phyloP scores from a whole-genome alignment of 2,113 vertebrate genomes.

The Formicarius rufipectus region DNA sequence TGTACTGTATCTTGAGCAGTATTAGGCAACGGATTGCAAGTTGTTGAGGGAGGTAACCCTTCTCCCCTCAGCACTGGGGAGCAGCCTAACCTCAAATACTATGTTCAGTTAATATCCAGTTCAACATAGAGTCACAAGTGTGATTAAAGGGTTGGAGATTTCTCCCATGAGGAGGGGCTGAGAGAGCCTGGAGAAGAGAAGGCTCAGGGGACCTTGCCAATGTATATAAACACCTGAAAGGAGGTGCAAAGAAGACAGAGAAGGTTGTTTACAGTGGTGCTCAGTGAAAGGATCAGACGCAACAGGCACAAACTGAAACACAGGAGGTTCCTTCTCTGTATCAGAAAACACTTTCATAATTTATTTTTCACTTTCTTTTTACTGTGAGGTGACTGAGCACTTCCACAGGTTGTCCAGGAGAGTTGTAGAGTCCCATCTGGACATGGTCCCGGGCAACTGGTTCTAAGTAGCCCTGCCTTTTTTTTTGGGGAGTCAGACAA shows the following conservation, averaged over 20 bases:
- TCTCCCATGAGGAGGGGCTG: neutral
- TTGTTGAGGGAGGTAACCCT: neutral
- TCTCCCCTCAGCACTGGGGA: neutral
- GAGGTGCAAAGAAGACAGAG: neutral
- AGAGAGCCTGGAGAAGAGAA: neutral
- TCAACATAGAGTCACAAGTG: neutral
- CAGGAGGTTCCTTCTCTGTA: neutral
- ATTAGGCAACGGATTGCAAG: neutral
- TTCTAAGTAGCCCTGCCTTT: neutral
- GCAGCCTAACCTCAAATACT: neutral
- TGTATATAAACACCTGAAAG: neutral
- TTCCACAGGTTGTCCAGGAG: neutral
- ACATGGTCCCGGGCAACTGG: neutral
- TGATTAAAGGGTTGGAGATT: neutral
- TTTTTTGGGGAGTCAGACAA: neutral
- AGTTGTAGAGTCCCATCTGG: neutral
- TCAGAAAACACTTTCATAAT: neutral
- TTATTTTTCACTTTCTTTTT: neutral
- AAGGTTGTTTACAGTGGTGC: neutral
- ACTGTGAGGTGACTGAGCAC: neutral
- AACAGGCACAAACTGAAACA: neutral
- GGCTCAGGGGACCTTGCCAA: neutral
- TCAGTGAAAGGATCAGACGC: neutral
- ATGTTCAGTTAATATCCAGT: neutral
- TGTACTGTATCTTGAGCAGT: rapidly evolving